Conservation (phyloP, 2,113 vertebrate genomes). For the Bagarius yarrelli region DNA sequence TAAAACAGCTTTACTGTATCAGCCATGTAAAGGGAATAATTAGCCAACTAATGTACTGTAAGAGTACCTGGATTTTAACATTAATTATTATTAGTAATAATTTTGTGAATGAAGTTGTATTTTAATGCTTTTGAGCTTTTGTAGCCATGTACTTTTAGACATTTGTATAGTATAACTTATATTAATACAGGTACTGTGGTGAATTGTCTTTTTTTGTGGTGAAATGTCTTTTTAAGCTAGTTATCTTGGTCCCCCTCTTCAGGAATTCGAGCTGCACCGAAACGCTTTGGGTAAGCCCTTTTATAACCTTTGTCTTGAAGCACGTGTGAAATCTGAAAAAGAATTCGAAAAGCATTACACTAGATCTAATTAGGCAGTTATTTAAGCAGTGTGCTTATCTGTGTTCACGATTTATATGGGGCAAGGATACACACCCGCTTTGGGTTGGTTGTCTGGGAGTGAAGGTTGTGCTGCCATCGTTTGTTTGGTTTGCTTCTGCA, state of each 20-base stretch:
- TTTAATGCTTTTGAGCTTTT: conserved; percentile 41
- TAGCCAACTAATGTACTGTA: conserved; percentile 27
- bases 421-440: no score
- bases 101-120: conserved; percentile 15
- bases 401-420: no score
- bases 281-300: no score
- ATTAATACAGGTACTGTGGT: conserved; percentile 13
- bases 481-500: no score
- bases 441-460: no score
- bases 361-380: no score
- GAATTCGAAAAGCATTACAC: no score
- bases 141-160: conserved; percentile 22
- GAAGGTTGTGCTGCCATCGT: no score
- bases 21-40: conserved; percentile 6
- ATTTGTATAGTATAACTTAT: conserved; percentile 26
- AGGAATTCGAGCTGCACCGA: no score
- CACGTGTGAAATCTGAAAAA: no score
- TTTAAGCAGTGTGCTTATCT: no score
- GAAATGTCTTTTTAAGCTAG: not conserved
- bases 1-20: not conserved
- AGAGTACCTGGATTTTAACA: conserved; percentile 3
- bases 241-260: not conserved
- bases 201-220: conserved; percentile 3
- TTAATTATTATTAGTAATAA: conserved; percentile 34
- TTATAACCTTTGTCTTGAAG: no score